phyloP scores from a whole-genome alignment of 2,797 vertebrate genomes.

The Myotis findleyi region DNA sequence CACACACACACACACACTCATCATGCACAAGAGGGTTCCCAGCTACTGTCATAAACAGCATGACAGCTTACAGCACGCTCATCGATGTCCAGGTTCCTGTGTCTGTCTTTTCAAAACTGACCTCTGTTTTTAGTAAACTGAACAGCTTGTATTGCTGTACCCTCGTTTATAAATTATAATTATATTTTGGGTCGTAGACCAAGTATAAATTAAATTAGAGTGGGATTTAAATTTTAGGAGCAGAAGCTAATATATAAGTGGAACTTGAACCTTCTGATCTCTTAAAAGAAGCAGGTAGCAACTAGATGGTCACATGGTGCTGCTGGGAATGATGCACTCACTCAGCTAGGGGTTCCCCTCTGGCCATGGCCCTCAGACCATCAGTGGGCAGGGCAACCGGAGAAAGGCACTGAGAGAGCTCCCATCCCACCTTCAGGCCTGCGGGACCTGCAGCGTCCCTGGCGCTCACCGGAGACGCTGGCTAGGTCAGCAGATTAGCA shows the following conservation, averaged over 20 bases:
- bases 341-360: not conserved
- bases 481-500: slow-evolving; percentile 14
- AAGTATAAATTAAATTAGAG: slow-evolving; percentile 68
- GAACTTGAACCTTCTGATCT: slow-evolving; percentile 63
- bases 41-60: slow-evolving; percentile 18
- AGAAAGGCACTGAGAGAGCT: not conserved
- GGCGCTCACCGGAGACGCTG: not conserved
- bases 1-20: not conserved
- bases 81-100: slow-evolving; percentile 30
- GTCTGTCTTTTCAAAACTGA: slow-evolving; percentile 53
- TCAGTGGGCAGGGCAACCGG: not conserved
- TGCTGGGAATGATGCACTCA: slow-evolving; percentile 56
- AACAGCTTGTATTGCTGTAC: slow-evolving; percentile 44
- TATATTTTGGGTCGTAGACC: slow-evolving; percentile 53
- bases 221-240: slow-evolving; percentile 62
- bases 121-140: slow-evolving; percentile 43
- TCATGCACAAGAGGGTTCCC: slow-evolving; percentile 15
- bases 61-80: slow-evolving; percentile 20
- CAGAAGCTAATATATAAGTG: slow-evolving; percentile 61
- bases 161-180: slow-evolving; percentile 69
- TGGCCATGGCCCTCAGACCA: slow-evolving; percentile 23
- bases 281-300: slow-evolving; percentile 67
- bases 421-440: slow-evolving; percentile 27
- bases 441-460: not conserved
- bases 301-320: slow-evolving; percentile 54